A percentile compares a stretch with the other conserved stretches of the same genome.
Evolutionary conservation across 2,888 invertebrate genomes (phyloP).

Genomic region (Lasioglossum marginatum): DNA sequence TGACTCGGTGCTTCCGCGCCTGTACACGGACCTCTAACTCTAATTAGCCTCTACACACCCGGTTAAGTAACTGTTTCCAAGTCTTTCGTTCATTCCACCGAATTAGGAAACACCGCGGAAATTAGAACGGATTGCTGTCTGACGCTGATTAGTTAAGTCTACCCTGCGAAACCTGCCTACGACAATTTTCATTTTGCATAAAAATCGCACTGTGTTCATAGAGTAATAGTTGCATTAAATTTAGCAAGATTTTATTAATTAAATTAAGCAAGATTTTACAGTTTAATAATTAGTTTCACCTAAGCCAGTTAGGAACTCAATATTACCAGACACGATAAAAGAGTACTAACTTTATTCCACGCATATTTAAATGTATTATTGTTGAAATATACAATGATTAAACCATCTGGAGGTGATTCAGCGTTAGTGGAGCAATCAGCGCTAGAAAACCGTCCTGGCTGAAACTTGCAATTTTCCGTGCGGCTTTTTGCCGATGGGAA

Average conservation of each 20-base stretch:
- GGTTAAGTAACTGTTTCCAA: conserved; percentile 32
- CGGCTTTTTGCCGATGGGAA: neutral
- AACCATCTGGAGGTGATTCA: neutral
- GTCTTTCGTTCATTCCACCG: conserved; percentile 1
- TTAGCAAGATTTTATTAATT: too few species aligned
- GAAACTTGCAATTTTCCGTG: neutral
- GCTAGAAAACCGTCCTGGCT: neutral
- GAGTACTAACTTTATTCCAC: too few species aligned
- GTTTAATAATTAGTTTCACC: too few species aligned
- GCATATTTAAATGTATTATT: too few species aligned
- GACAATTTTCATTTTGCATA: too few species aligned
- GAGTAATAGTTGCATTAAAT: neutral
- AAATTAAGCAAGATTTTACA: too few species aligned
- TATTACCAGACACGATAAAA: too few species aligned
- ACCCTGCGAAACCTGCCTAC: neutral
- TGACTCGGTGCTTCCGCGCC: conserved; percentile 33
- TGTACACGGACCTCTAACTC: conserved; percentile 32
- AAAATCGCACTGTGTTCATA: neutral
- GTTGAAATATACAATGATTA: neutral
- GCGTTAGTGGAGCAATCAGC: neutral
- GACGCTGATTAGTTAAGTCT: neutral
- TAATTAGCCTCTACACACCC: conserved; percentile 47
- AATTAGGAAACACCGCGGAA: conserved; percentile 14
- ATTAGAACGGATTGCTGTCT: neutral
- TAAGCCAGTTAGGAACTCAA: too few species aligned